Percentiles rank a stretch among this genome's conserved stretches.
Conservation (phyloP, 2,888 invertebrate species). For the Barypeithes pellucidus region DNA sequence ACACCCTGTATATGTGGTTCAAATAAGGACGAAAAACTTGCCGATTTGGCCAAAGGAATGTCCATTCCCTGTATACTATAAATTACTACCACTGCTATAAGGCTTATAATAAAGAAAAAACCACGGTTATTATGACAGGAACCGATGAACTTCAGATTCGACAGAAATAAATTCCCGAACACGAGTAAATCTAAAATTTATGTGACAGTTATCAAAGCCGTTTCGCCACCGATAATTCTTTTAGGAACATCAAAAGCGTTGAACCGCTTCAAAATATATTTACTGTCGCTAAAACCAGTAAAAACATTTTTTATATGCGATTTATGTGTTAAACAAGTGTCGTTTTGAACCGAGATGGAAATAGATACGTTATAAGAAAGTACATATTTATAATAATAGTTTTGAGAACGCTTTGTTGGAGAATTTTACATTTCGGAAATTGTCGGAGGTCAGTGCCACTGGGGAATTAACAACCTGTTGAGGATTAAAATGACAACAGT, state of each 20-base stretch:
- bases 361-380: neutral
- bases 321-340: neutral
- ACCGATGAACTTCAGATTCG: neutral
- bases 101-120: neutral
- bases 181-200: neutral
- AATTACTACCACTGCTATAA: too few species aligned
- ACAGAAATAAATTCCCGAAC: neutral
- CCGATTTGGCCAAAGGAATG: too few species aligned
- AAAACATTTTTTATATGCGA: constrained; percentile 1
- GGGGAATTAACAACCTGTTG: too few species aligned
- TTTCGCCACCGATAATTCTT: neutral
- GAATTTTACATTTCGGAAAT: neutral
- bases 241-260: neutral
- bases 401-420: neutral
- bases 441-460: neutral
- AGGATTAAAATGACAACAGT: too few species aligned
- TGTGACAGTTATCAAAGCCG: neutral
- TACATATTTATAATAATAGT: neutral
- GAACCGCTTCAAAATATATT: neutral
- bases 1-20: too few species aligned
- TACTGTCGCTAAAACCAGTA: neutral
- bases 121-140: neutral
- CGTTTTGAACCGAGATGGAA: neutral
- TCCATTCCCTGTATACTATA: too few species aligned
- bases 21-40: too few species aligned